phyloP scores from a whole-genome alignment of 1,140 invertebrate species.

The Caligus rogercresseyi region DNA sequence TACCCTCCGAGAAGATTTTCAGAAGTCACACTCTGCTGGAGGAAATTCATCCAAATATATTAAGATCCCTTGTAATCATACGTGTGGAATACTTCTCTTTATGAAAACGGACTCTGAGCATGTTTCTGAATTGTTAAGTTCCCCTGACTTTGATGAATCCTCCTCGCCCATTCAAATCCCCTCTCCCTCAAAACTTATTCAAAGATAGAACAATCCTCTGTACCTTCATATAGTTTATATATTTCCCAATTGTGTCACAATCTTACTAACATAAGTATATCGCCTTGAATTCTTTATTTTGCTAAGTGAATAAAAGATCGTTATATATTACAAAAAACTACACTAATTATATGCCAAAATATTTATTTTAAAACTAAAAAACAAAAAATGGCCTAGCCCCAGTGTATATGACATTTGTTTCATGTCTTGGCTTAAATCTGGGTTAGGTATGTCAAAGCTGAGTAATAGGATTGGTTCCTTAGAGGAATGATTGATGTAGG shows the following conservation, averaged over 20 bases:
- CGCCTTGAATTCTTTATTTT: too few species aligned
- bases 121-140: not conserved
- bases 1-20: not conserved
- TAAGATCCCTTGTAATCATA: conserved; percentile 6
- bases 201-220: too few species aligned
- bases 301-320: not conserved
- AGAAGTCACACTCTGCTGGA: not conserved
- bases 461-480: not conserved
- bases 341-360: not conserved
- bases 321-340: not conserved
- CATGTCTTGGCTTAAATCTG: not conserved
- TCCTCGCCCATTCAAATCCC: not conserved
- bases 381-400: not conserved
- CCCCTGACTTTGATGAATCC: not conserved
- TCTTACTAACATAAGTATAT: too few species aligned
- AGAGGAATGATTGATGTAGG: not conserved
- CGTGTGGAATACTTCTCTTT: conserved; percentile 5
- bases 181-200: not conserved
- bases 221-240: too few species aligned
- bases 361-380: not conserved
- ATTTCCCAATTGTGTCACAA: too few species aligned
- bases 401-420: not conserved
- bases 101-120: not conserved
- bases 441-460: conserved; percentile 4
- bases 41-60: not conserved